Percentiles rank a stretch among this genome's conserved stretches.
Evolutionary conservation across 2,888 invertebrate genomes (phyloP).

Genomic region (Amphimallon solstitiale): DNA sequence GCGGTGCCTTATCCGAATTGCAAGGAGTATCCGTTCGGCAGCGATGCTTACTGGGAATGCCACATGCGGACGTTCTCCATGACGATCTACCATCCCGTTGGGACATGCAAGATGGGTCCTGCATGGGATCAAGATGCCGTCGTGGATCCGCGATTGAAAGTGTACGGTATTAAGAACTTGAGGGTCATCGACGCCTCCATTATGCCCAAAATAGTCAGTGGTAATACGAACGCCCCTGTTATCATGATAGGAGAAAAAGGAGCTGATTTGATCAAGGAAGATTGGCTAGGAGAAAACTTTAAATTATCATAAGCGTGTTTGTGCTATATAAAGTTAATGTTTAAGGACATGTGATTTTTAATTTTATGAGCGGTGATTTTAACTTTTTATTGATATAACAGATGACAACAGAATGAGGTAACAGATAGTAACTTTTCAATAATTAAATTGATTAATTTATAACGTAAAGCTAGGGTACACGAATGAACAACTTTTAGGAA

Average conservation of each 20-base stretch:
- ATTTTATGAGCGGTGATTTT: no score
- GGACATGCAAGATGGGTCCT: conserved; percentile 91
- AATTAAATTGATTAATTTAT: no score
- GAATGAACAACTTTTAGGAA: no score
- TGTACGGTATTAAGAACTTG: conserved; percentile 81
- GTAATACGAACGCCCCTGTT: conserved; percentile 91
- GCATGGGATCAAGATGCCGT: conserved; percentile 80
- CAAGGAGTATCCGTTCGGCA: conserved; percentile 75
- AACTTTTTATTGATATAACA: no score
- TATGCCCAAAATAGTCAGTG: conserved; percentile 89
- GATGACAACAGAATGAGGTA: no score
- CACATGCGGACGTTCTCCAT: conserved; percentile 86
- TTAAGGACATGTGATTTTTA: no score
- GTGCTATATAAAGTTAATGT: no score
- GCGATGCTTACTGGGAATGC: conserved; percentile 88
- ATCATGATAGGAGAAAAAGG: conserved; percentile 94
- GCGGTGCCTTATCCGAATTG: conserved; percentile 83
- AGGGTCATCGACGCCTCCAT: conserved; percentile 88
- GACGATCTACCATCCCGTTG: conserved; percentile 91
- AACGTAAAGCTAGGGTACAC: no score
- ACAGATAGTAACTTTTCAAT: no score
- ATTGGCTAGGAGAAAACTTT: conserved; percentile 69
- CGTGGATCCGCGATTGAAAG: conserved; percentile 81
- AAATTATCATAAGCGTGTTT: neutral
- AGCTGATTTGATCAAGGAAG: conserved; percentile 85